Evolutionary conservation across 92 coral and sea anemone species (phyloP), one percentile per base, ranked within the genome.

Genomic region (Epizoanthus stellaris): DNA sequence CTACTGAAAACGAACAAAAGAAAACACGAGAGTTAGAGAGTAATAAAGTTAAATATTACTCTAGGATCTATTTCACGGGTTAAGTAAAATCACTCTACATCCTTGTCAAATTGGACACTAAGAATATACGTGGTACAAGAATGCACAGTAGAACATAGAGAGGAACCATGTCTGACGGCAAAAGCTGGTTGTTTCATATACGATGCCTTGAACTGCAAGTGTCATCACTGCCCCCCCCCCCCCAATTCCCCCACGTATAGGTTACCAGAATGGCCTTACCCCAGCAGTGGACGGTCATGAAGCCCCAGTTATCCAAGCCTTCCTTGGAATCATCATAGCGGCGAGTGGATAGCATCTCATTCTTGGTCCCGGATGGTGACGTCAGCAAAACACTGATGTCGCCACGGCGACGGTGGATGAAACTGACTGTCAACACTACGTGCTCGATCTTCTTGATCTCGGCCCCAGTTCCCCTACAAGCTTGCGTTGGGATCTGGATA

Each of bases 231-330:
- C 6, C 52, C 52, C 8, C 5, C 15, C 62, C 40, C 21, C 19
- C 38, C 25, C 83, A 1, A 12, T 19, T 38, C 42, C 72, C 43
- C 34, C 15, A 16, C 2, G 38, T 20, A 23, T 34, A 69, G 36
- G 42, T 23, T 25, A 70, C 34, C 16, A 54, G 57, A 53, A 30
- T 7, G 1, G 8, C 6, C 95, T 87, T 75, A 96, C 99, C 99
- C 99, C 99, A 96, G 86, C 94, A 92, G 70, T 96, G 99, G 8
- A 96, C 99, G 1, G 99, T 96, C 99, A 96, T 96, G 42, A 96
- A 96, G n/a, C 93, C 91, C 99, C 99, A 96, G 71, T 96, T 95
- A 77, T 96, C 98, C 60, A 96, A 90, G 34, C 99, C 99, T 67
- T 96, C 98, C 86, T 94, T 96, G 6, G 98, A 92, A 86, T 96